A percentile compares a stretch with the other conserved stretches of the same genome.
These are phyloP conservation scores for Siphamia tubifer DNA, from an alignment of 2,113 vertebrate genomes.

Conservation along the genomic window DNA sequence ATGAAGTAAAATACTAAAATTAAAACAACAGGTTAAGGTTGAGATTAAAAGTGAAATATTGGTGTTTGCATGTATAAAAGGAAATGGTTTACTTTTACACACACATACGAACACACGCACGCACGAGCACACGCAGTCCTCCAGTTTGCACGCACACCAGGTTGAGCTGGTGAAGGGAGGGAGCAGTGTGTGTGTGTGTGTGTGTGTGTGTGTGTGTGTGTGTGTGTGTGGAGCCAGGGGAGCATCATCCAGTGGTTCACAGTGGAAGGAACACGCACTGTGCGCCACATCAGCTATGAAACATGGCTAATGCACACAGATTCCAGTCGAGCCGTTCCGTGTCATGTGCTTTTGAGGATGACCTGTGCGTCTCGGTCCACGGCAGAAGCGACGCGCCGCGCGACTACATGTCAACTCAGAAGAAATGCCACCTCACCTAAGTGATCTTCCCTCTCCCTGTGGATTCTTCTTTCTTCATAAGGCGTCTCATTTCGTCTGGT, in stretches of 20 bases:
- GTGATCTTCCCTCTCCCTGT: neutral
- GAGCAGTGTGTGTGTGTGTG: too few relatives aligned
- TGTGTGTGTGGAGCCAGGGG: neutral
- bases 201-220: too few relatives aligned
- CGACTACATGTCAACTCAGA: constrained; percentile 14
- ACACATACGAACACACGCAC: neutral
- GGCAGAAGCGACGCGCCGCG: constrained; percentile 17
- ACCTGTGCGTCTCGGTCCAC: constrained; percentile 38
- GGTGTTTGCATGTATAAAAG: neutral
- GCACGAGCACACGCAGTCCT: constrained; percentile 17
- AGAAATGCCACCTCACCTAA: constrained; percentile 35
- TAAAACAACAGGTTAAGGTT: too few relatives aligned
- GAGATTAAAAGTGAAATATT: neutral
- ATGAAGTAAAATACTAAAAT: too few relatives aligned
- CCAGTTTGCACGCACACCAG: neutral
- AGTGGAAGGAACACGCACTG: neutral
- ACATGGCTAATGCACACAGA: neutral
- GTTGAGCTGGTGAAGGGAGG: constrained; percentile 3
- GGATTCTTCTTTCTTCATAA: neutral
- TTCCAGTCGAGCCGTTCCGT: neutral
- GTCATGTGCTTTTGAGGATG: constrained; percentile 18
- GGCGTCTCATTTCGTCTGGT: neutral
- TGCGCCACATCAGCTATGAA: constrained; percentile 10
- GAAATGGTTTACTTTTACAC: neutral
- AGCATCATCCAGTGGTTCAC: constrained; percentile 23